Evolutionary conservation across 1,140 invertebrate species (phyloP), one percentile per base, ranked within the genome.

Genomic region (Phocides pigmalion): DNA sequence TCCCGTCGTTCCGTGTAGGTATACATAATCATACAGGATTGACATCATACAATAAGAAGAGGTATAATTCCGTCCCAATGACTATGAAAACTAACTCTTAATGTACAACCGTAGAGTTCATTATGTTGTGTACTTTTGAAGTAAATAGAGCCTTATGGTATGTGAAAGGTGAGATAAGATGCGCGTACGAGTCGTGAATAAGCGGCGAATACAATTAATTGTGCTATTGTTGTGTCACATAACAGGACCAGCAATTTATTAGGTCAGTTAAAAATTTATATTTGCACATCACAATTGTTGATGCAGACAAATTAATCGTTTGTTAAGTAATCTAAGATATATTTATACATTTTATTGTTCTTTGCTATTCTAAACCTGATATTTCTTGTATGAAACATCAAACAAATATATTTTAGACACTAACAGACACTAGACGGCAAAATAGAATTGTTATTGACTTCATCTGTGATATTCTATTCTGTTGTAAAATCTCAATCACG

Each of bases 201-300:
- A 64, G 32, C 62, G 46, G 50, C 44, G 35, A 56, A 56, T 42
- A 37, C 59, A 56, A 73, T 76, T 73, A 74, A 76, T 71, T 64
- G 62, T 64, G 47, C 64, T 74, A 74, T 68, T 68, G 61, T 64
- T 66, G 61, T 42, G 53, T 42, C 63, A 68, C 46, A 47, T 46
- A 61, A 17, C 58, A 47, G 17, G 32, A 49, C 58, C 28, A 42
- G 44, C 35, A 14, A 22, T 37, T 22, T 46, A 62, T 62, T 37
- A 28, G 46, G 37, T 19, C 16, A 47, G 16, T 63, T 63, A 41
- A 28, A 25, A 51, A 39, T 53, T 22, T 22, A 50, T 46, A 35
- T 41, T 58, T 59, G 19, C 15, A 42, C 22, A 50, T 9, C 17
- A 11, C 22, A 32, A 32, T 32, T 4, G 1, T 1, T 49, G 12